Percentiles rank a stretch among this genome's conserved stretches.
Conservation (phyloP, 2,888 invertebrate genomes). For the Drosophila buzzatii region DNA sequence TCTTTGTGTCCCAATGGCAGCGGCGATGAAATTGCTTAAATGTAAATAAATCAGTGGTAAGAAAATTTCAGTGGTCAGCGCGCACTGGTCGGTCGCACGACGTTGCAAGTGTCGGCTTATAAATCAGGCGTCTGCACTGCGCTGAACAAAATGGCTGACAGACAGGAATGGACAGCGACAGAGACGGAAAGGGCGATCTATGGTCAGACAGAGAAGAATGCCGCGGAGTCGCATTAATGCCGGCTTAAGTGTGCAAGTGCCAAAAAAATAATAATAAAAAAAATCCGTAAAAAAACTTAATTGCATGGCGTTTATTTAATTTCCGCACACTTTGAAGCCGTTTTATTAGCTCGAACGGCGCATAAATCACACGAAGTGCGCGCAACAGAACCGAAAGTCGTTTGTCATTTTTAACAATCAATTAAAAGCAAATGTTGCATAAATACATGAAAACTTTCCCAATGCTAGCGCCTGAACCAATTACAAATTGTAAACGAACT, state of each 20-base stretch:
- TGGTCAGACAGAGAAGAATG: slow-evolving; percentile 8
- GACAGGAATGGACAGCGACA: slow-evolving; percentile 13
- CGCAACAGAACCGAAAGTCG: slow-evolving; percentile 44
- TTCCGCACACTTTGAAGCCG: slow-evolving; percentile 42
- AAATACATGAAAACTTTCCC: slow-evolving; percentile 70
- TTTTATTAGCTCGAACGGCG: slow-evolving; percentile 70
- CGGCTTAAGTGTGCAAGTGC: slow-evolving; percentile 63
- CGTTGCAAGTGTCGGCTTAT: slow-evolving; percentile 77
- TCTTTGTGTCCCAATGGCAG: slow-evolving; percentile 21
- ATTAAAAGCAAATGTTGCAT: slow-evolving; percentile 80
- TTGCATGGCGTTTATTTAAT: slow-evolving; percentile 65
- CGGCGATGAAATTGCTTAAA: slow-evolving; percentile 82
- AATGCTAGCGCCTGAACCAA: slow-evolving; percentile 38
- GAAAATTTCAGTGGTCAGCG: slow-evolving; percentile 82
- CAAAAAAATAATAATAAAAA: slow-evolving; percentile 6
- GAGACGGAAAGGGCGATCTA: not conserved
- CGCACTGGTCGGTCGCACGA: not conserved
- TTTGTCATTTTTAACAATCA: slow-evolving; percentile 80
- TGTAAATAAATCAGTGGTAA: slow-evolving; percentile 82
- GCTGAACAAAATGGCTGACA: slow-evolving; percentile 60
- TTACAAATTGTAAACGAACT: slow-evolving; percentile 55
- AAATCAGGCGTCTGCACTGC: slow-evolving; percentile 71
- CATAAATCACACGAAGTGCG: slow-evolving; percentile 61
- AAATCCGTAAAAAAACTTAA: slow-evolving; percentile 50
- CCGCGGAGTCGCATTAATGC: slow-evolving; percentile 63